Base-by-base conservation (phyloP, 2,797 vertebrate genomes). In the Epinephelus malabaricus region DNA sequence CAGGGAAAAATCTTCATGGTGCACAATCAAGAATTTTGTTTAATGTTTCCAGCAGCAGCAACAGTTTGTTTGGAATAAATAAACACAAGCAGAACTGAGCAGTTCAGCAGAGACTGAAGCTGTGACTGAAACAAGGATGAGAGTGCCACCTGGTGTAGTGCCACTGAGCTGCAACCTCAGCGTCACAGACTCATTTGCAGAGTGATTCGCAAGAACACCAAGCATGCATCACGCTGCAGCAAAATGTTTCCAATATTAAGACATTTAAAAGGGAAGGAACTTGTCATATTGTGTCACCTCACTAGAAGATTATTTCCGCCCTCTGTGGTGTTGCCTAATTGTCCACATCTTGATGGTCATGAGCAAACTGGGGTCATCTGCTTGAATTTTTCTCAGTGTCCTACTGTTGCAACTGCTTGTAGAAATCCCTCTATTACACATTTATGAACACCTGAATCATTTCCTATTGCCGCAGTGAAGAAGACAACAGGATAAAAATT, bases 61-160 rank as follows among this genome's bases (percentile, higher is more conserved):
- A 8, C 23, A 45, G 58, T 69, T 73, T n/a, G 19, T 62, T 54
- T 34, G 11, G n/a, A 40, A n/a, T 60, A 19, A 6, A 54, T 38
- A 9, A 34, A 19, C 25, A 55, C 9, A 63, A 46, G 5, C 7
- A 60, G 2, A 76, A 23, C 1, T 46, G 27, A 18, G n/a, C 2
- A 10, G 1, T n/a, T 13, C 17, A 61, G 19, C 27, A 21, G 56
- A 23, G 56, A 54, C 6, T 43, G 50, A 5, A 43, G 45, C 14
- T 55, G 38, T 46, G 34, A 15, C 5, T 53, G 2, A 59, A 49
- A 59, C 5, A 65, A 60, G 49, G 68, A 62, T 8, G 9, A 81
- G 13, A 74, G 76, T 69, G 82, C 75, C 80, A 58, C 71, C 90
- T 82, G 23, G 73, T 87, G 89, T 61, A 4, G 12, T 11, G 12